These are phyloP conservation scores for Catajapyx aquilonaris DNA, from an alignment of 1,140 invertebrate genomes.

Conservation along the genomic window DNA sequence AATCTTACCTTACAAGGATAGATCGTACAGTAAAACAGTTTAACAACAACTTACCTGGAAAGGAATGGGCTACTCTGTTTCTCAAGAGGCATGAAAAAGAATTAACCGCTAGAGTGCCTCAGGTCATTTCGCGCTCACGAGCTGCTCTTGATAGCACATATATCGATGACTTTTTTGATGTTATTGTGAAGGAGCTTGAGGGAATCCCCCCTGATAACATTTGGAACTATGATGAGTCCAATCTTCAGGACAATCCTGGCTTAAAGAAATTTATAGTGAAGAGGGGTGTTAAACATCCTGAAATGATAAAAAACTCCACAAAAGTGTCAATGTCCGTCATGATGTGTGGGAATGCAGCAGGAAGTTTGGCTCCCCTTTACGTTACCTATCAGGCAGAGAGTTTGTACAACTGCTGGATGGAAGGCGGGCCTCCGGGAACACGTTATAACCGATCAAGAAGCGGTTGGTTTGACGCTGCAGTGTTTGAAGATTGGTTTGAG, in stretches of 20 bases:
- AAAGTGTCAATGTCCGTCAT: background rate
- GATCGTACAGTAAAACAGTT: too few species aligned
- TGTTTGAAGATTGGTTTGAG: constrained; percentile 16
- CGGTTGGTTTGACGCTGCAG: constrained; percentile 16
- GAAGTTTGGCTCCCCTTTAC: constrained; percentile 13
- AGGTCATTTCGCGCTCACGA: too few species aligned
- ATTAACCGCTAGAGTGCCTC: too few species aligned
- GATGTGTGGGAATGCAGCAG: background rate
- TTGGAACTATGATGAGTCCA: background rate
- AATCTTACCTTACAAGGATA: too few species aligned
- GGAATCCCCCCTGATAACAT: background rate
- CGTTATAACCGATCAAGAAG: constrained; percentile 11
- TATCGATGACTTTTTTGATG: background rate
- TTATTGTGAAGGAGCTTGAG: background rate
- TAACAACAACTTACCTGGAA: too few species aligned
- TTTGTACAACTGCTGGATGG: constrained; percentile 18
- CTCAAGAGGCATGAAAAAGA: too few species aligned
- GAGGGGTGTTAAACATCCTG: background rate
- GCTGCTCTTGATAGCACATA: too few species aligned
- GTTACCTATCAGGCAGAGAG: constrained; percentile 15
- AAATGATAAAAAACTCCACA: background rate
- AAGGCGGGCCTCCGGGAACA: constrained; percentile 9
- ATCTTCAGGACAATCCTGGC: background rate
- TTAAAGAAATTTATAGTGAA: background rate
- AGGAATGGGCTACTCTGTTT: too few species aligned